Base-by-base conservation (phyloP, 2,797 vertebrate genomes). In the Sphaeramia orbicularis region DNA sequence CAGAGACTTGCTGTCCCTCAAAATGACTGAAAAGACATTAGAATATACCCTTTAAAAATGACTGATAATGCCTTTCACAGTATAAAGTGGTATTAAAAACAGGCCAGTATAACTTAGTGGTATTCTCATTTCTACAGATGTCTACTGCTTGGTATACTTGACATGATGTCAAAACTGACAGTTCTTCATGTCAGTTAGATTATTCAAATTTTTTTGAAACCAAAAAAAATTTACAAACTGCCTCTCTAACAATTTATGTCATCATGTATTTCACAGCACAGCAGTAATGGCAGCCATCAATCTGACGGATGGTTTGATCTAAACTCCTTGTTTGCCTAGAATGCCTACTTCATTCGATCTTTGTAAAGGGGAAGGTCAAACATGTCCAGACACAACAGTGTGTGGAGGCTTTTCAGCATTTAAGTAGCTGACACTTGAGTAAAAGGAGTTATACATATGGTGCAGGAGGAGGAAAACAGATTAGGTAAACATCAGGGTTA, bases 371-470 rank as follows among this genome's bases (percentile, higher is more conserved):
- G 7, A 69, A 80, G 69, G 71, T 76, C 63, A 71, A 50, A 71
- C 58, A 73, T 45, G 12, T 61, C 36, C 58, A 71, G 76, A 78
- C 67, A 81, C 77, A 81, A 67, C 71, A 79, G 4, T 18, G 6
- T 30, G 44, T 14, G 35, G 42, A 80, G 27, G 59, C 52, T 15
- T 47, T 83, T 73, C n/a, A 56, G 27, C 40, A 62, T 75, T 37
- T 35, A 35, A 55, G 45, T 0, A 0, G 40, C 56, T 50, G 13
- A 64, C 47, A 47, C 18, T 48, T 37, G n/a, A 60, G 69, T 63
- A 77, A 77, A 71, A 49, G 42, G 37, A 62, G 30, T 55, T 36
- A 62, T 40, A 35, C 6, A 55, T 13, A 15, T 9, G 30, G 37
- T 47, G 44, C 44, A 63, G 32, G 37, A 66, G n/a, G 30, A 35